Evolutionary conservation across 2,113 vertebrate species (phyloP), one percentile per base, ranked within the genome.

Genomic region (Atherinomorus stipes): DNA sequence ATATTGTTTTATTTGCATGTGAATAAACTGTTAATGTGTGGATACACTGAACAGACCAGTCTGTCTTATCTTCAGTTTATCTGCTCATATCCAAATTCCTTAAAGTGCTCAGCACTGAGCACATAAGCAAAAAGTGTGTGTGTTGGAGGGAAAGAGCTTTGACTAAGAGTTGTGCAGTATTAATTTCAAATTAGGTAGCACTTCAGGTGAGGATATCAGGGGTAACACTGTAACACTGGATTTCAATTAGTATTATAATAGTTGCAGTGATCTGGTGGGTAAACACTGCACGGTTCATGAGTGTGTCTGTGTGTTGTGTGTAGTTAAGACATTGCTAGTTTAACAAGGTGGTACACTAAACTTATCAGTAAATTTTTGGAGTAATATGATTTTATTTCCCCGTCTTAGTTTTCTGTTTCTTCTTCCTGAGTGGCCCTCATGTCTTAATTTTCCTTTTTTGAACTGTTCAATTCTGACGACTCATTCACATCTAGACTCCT

Each of bases 341-440:
- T 57, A 78, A 76, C 75, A 69, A 85, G 83, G 83, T 88, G 83
- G 75, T 81, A 76, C 67, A 60, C 62, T 78, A 78, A 84, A 81
- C 80, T 80, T 73, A 64, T 26, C 28, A 58, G 31, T 76, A 31
- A 53, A 80, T 85, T 53, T 76, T 7, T 51, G 47, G 72, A 72
- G 76, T 72, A 54, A 58, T 69, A 34, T 82, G 45, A 13, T 64
- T 53, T 22, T n/a, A 0, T 51, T n/a, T 11, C 11, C 1, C 4
- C 13, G 3, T 37, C 49, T 53, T 21, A 56, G 9, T 11, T 13
- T 44, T 28, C 56, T 11, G 15, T 71, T 21, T 59, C 34, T 19
- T 42, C 4, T 54, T 57, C 0, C 15, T 34, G 3, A 11, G 18
- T 12, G 15, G 42, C 42, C 42, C 18, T 44, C 42, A 12, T 44